Evolutionary conservation across 2,113 vertebrate species (phyloP).

Genomic region (Phyllostomus hastatus): DNA sequence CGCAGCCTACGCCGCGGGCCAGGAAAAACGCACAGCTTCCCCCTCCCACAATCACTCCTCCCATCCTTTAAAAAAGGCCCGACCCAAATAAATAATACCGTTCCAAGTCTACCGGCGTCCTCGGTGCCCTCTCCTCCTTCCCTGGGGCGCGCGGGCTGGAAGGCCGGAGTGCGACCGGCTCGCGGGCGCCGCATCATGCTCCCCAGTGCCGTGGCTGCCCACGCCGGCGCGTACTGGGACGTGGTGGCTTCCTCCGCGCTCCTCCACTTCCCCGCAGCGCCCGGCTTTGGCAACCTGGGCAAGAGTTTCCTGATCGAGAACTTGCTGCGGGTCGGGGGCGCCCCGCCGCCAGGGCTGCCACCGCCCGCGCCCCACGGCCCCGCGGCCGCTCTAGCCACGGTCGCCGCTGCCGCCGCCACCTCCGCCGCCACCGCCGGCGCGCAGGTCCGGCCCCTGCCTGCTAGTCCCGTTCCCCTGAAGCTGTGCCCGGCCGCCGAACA

Average conservation of each 20-base stretch:
- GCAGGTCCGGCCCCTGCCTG: conserved; percentile 71
- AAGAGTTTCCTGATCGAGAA: conserved; percentile 97
- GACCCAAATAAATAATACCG: conserved; percentile 23
- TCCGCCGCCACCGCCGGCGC: not conserved
- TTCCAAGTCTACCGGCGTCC: not conserved
- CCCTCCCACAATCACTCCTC: conserved; percentile 40
- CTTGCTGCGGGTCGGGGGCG: conserved; percentile 85
- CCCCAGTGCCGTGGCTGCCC: conserved; percentile 81
- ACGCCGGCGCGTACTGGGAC: conserved; percentile 78
- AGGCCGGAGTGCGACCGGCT: not conserved
- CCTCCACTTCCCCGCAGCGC: conserved; percentile 75
- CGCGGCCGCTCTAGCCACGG: not conserved
- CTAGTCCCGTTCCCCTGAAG: conserved; percentile 80
- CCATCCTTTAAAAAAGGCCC: not conserved
- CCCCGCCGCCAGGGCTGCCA: conserved; percentile 69
- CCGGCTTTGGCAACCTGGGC: conserved; percentile 89
- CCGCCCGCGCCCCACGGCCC: conserved; percentile 27
- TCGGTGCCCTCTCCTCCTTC: not conserved
- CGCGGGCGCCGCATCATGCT: conserved; percentile 79
- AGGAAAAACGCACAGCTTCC: conserved; percentile 41
- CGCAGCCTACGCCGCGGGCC: conserved; percentile 77
- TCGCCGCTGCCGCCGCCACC: not conserved
- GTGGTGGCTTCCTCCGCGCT: conserved; percentile 84
- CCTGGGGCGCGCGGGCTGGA: not conserved
- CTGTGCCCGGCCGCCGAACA: conserved; percentile 76